phyloP scores from a whole-genome alignment of 2,113 vertebrate species.

The Tenrec ecaudatus region DNA sequence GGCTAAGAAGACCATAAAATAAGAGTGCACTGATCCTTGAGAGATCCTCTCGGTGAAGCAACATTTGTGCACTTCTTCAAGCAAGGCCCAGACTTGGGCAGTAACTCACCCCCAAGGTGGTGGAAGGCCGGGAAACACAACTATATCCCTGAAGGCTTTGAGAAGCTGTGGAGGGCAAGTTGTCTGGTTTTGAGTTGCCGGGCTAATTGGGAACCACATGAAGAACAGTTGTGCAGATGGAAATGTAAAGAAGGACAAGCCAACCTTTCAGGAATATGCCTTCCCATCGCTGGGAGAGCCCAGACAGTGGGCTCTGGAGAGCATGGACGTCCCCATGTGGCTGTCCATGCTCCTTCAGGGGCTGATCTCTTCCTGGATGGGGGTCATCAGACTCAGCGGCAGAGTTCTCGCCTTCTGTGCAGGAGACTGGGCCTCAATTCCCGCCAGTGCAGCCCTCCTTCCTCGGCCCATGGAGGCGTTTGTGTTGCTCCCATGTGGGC shows the following conservation, averaged over 20 bases:
- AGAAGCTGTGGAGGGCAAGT: not conserved
- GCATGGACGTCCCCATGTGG: not conserved
- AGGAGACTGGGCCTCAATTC: not conserved
- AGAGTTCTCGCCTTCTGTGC: not conserved
- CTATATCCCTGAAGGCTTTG: not conserved
- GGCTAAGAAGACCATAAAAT: not conserved
- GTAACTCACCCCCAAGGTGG: not conserved
- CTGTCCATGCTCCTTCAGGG: slow-evolving; percentile 2
- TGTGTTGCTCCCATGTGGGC: not conserved
- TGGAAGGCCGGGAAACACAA: not conserved
- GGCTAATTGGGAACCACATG: not conserved
- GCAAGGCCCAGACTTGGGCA: not conserved
- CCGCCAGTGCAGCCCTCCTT: not conserved
- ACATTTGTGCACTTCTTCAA: not conserved
- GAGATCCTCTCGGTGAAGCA: not conserved
- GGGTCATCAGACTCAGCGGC: not conserved
- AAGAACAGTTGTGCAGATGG: not conserved
- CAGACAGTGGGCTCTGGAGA: not conserved
- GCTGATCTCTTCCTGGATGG: not conserved
- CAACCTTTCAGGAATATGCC: not conserved
- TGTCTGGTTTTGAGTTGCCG: not conserved
- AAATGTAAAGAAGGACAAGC: not conserved
- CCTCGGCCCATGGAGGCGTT: too few relatives aligned
- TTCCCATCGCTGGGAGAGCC: not conserved
- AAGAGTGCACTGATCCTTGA: not conserved